phyloP scores from a whole-genome alignment of 2,113 vertebrate species.

The Elephas maximus region DNA sequence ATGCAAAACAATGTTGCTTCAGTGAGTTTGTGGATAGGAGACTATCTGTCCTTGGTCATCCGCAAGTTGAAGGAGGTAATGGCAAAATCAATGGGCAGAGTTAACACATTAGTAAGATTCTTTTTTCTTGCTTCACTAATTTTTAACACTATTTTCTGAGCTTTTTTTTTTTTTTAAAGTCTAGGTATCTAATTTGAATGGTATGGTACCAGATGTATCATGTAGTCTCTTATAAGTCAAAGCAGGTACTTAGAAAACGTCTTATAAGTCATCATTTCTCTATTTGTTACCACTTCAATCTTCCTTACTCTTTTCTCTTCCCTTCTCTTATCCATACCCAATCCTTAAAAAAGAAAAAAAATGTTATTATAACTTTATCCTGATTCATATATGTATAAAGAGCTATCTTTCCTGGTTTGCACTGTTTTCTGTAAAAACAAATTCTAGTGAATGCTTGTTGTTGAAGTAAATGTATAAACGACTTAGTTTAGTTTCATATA shows the following conservation, averaged over 20 bases:
- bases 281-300: not conserved
- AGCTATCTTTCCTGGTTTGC: not conserved
- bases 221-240: not conserved
- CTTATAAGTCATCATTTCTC: not conserved
- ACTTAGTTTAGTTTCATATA: constrained; percentile 9
- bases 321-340: not conserved
- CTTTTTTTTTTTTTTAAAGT: not conserved
- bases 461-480: not conserved
- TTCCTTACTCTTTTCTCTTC: not conserved
- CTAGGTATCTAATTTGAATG: constrained; percentile 12
- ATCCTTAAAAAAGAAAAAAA: not conserved
- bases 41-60: not conserved
- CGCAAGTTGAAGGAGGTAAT: not conserved
- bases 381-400: not conserved
- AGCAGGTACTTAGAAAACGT: not conserved
- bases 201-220: not conserved
- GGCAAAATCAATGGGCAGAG: not conserved
- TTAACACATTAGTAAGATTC: not conserved
- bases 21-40: too few species aligned
- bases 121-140: not conserved
- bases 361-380: not conserved
- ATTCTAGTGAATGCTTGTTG: not conserved
- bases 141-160: not conserved
- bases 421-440: not conserved
- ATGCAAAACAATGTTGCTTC: not conserved